Evolutionary conservation across 1,140 invertebrate genomes (phyloP).

Genomic region (Diploscapter pachys): DNA sequence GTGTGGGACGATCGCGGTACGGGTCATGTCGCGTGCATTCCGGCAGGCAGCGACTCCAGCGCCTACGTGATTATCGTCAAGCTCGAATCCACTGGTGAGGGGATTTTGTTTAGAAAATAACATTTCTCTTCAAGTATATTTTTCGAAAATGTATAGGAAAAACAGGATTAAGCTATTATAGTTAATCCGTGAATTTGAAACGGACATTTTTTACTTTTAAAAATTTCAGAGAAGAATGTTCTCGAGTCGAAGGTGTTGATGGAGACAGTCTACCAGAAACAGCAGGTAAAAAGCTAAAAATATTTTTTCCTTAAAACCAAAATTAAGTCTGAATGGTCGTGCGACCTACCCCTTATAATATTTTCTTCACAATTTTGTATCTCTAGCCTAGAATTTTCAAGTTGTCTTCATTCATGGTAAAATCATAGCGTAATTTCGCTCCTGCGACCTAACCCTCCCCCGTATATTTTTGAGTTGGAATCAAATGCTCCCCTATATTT

Average conservation of each 20-base stretch:
- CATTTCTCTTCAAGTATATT: neutral
- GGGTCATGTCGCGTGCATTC: conserved; percentile 56
- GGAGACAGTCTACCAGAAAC: conserved; percentile 57
- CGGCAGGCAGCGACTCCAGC: conserved; percentile 27
- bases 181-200: conserved; percentile 6
- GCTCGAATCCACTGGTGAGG: conserved; percentile 44
- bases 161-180: neutral
- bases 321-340: too few relatives aligned
- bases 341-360: neutral
- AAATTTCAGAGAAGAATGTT: conserved; percentile 51
- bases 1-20: conserved; percentile 55
- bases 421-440: too few relatives aligned
- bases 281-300: conserved; percentile 38
- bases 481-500: too few relatives aligned
- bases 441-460: neutral
- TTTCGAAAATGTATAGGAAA: too few relatives aligned
- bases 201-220: conserved; percentile 2
- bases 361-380: neutral
- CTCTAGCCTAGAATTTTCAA: neutral
- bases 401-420: too few relatives aligned
- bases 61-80: conserved; percentile 51
- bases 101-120: neutral
- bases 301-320: neutral
- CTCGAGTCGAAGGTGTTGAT: conserved; percentile 50
- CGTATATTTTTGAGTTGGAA: neutral